A percentile compares a stretch with the other conserved stretches of the same genome.
Conservation (phyloP, 2,888 invertebrate genomes). For the Laothoe populi region DNA sequence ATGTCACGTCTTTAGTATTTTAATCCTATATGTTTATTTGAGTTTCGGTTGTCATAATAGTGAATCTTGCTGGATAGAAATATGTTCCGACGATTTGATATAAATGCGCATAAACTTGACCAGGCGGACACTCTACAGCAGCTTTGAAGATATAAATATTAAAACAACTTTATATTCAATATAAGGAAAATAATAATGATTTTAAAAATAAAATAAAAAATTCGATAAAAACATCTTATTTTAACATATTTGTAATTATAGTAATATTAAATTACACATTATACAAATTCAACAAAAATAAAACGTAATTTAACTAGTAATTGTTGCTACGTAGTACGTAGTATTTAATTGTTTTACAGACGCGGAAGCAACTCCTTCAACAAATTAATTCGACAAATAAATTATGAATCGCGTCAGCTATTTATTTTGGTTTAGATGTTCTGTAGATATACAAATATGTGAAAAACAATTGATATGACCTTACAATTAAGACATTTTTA, state of each 20-base stretch:
- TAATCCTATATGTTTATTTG: too few species aligned
- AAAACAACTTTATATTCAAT: too few species aligned
- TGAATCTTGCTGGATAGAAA: too few species aligned
- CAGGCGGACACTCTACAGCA: too few species aligned
- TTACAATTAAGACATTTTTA: slow-evolving; percentile 21
- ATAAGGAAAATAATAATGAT: too few species aligned
- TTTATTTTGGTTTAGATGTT: slow-evolving; percentile 13
- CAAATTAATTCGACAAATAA: slow-evolving; percentile 4
- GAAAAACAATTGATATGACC: not conserved
- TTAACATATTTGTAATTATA: not conserved
- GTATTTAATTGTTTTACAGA: slow-evolving; percentile 18
- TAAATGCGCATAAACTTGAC: too few species aligned
- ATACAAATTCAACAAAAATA: not conserved
- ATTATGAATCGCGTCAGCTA: slow-evolving; percentile 10
- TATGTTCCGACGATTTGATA: too few species aligned
- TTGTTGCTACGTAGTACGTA: slow-evolving; percentile 7
- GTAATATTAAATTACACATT: not conserved
- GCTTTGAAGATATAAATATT: too few species aligned
- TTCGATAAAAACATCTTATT: not conserved
- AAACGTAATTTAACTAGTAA: not conserved
- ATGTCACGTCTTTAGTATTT: too few species aligned
- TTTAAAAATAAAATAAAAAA: too few species aligned
- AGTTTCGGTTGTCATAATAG: too few species aligned
- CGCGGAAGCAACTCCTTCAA: slow-evolving; percentile 13
- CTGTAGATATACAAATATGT: slow-evolving; percentile 7